Evolutionary conservation across 2,797 vertebrate species (phyloP).

Genomic region (Enteromius paludinosus): DNA sequence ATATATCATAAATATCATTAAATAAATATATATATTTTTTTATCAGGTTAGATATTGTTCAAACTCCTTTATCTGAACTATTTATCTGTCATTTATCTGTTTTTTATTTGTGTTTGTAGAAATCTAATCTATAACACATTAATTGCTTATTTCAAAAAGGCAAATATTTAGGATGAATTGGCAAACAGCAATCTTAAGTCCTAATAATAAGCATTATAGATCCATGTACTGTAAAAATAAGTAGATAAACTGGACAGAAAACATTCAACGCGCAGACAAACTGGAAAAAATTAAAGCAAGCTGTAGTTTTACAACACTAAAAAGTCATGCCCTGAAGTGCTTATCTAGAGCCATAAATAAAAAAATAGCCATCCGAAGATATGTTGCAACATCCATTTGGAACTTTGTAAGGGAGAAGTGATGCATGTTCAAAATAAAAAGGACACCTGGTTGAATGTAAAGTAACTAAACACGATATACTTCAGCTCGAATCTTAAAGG

Average conservation of each 20-base stretch:
- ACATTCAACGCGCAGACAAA: background rate
- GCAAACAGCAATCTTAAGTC: background rate
- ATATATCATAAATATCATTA: background rate
- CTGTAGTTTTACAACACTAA: background rate
- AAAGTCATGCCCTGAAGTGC: slow-evolving; percentile 12
- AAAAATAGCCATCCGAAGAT: slow-evolving; percentile 15
- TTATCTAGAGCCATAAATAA: background rate
- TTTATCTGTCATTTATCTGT: no score
- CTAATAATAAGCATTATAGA: background rate
- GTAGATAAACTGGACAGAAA: background rate
- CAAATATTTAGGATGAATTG: background rate
- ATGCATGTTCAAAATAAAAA: background rate
- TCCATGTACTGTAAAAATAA: background rate
- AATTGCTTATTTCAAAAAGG: background rate
- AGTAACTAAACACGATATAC: slow-evolving; percentile 17
- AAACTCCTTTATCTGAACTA: background rate
- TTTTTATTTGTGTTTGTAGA: background rate
- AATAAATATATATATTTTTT: background rate
- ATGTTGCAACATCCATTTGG: slow-evolving; percentile 27
- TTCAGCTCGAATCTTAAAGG: slow-evolving; percentile 25
- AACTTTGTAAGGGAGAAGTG: slow-evolving; percentile 1
- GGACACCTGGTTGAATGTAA: slow-evolving; percentile 14
- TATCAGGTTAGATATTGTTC: background rate
- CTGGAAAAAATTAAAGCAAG: slow-evolving; percentile 9
- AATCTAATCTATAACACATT: background rate